Percentiles rank a stretch among this genome's conserved stretches.
Evolutionary conservation across 2,888 invertebrate genomes (phyloP).

Genomic region (Mylabris sibirica): DNA sequence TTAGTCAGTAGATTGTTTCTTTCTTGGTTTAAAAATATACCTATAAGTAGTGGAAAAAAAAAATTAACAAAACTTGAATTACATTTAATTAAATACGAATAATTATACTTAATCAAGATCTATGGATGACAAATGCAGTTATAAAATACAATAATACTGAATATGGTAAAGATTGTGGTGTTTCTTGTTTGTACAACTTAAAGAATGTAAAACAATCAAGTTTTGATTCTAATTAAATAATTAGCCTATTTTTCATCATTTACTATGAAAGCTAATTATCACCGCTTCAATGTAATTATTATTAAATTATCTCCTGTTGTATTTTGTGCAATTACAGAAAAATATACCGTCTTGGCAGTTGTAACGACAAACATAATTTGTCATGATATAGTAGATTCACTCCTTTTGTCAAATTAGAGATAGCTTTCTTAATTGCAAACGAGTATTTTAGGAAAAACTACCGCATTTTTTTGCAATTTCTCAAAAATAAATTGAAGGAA

Average conservation of each 20-base stretch:
- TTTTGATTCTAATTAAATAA: neutral
- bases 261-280: neutral
- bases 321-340: neutral
- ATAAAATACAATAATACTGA: neutral
- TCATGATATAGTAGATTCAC: too few species aligned
- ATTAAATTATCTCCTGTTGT: neutral
- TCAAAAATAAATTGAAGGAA: too few species aligned
- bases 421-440: too few species aligned
- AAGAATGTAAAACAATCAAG: neutral
- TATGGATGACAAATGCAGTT: neutral
- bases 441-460: too few species aligned
- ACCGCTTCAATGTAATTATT: neutral
- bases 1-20: too few species aligned
- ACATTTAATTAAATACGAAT: neutral
- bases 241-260: neutral
- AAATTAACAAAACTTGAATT: neutral
- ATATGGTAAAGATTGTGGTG: neutral
- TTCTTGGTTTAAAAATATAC: too few species aligned
- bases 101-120: neutral
- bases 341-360: neutral
- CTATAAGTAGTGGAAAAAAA: neutral
- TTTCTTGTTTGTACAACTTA: neutral
- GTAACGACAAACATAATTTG: too few species aligned
- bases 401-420: too few species aligned
- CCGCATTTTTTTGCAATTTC: too few species aligned